These are phyloP conservation scores for Cephus pygmeus DNA, from an alignment of 2,888 invertebrate species.

Conservation along the genomic window DNA sequence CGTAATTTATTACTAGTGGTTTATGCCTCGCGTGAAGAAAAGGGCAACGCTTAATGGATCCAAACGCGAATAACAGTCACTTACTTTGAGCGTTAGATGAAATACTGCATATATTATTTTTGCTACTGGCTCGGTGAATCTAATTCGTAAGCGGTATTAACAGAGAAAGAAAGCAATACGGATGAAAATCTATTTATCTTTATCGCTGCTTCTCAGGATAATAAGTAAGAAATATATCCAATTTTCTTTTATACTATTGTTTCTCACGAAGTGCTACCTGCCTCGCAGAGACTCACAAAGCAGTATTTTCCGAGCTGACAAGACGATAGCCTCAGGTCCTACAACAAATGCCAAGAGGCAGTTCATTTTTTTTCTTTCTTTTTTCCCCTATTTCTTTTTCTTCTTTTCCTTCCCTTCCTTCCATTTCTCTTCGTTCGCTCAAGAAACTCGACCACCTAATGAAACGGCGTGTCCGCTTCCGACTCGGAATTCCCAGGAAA, in stretches of 20 bases:
- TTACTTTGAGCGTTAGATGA: neutral
- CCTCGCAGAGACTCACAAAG: neutral
- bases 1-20: constrained; percentile 1
- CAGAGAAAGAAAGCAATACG: neutral
- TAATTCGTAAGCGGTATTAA: neutral
- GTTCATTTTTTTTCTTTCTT: neutral
- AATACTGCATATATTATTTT: neutral
- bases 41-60: neutral
- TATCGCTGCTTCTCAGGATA: neutral
- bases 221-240: neutral
- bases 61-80: neutral
- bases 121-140: neutral
- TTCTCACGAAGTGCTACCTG: neutral
- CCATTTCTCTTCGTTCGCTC: constrained; percentile 15
- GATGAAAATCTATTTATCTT: neutral
- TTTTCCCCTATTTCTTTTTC: neutral
- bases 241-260: neutral
- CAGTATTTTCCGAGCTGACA: constrained; percentile 6
- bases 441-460: constrained; percentile 3
- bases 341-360: constrained; percentile 6
- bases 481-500: constrained; percentile 13
- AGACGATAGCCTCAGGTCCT: constrained; percentile 8
- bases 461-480: constrained; percentile 13
- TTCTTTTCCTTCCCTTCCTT: neutral
- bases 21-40: neutral